Evolutionary conservation across 2,888 invertebrate genomes (phyloP).

Genomic region (Mongoloraphidia duomilia): DNA sequence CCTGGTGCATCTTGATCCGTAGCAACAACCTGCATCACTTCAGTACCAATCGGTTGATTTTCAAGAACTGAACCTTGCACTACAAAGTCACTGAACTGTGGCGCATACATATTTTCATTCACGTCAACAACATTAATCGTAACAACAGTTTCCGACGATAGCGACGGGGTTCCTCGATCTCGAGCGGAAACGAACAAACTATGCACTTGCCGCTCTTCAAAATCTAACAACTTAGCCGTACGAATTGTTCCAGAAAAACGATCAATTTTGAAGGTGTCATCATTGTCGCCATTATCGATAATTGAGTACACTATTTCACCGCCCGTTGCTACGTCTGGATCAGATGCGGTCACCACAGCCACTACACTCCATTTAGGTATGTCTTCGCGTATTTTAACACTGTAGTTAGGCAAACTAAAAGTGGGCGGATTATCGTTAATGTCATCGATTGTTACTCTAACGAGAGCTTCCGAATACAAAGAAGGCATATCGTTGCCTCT

Average conservation of each 20-base stretch:
- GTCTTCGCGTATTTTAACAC: conserved; percentile 79
- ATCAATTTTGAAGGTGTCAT: conserved; percentile 70
- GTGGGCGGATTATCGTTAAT: conserved; percentile 80
- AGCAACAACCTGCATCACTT: conserved; percentile 65
- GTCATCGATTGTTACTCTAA: conserved; percentile 72
- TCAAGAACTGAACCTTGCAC: conserved; percentile 61
- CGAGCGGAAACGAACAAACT: conserved; percentile 72
- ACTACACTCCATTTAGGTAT: conserved; percentile 78
- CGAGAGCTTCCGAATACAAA: conserved; percentile 65
- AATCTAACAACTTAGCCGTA: conserved; percentile 65
- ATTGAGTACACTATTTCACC: conserved; percentile 71
- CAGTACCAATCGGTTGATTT: conserved; percentile 61
- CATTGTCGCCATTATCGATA: conserved; percentile 48
- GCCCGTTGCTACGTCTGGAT: conserved; percentile 73
- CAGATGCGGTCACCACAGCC: conserved; percentile 67
- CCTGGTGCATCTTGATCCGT: conserved; percentile 67
- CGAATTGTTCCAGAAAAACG: conserved; percentile 72
- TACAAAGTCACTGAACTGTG: conserved; percentile 70
- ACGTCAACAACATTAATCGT: conserved; percentile 84
- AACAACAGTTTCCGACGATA: conserved; percentile 66
- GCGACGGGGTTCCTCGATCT: conserved; percentile 71
- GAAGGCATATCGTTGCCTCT: conserved; percentile 38
- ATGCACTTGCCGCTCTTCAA: conserved; percentile 79
- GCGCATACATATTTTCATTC: conserved; percentile 80
- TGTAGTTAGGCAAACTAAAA: conserved; percentile 61